A percentile compares a stretch with the other conserved stretches of the same genome.
These are phyloP conservation scores for Ictalurus punctatus DNA, from an alignment of 2,113 vertebrate species.

Conservation along the genomic window DNA sequence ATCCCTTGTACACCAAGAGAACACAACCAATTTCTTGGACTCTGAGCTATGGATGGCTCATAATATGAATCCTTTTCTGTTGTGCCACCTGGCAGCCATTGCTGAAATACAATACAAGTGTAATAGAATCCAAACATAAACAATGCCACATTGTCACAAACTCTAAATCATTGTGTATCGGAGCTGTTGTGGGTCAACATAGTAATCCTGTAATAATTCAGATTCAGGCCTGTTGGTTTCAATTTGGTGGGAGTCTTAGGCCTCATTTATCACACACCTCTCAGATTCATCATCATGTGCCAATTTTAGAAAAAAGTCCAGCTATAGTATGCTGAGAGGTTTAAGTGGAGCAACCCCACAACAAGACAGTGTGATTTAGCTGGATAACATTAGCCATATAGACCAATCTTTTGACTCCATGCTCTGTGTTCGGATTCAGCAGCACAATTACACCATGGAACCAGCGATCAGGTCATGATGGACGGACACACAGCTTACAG, in stretches of 20 bases:
- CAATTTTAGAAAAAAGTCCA: not conserved
- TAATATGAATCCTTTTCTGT: not conserved
- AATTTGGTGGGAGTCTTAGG: not conserved
- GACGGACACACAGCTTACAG: not conserved
- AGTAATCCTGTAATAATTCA: not conserved
- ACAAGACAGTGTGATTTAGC: not conserved
- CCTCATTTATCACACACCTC: not conserved
- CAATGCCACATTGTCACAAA: not conserved
- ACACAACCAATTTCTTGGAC: not conserved
- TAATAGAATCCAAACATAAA: not conserved
- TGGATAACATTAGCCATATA: not conserved
- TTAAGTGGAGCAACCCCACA: not conserved
- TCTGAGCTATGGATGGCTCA: not conserved
- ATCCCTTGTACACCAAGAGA: not conserved
- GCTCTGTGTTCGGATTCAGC: not conserved
- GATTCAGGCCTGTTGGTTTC: not conserved
- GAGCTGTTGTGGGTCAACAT: not conserved
- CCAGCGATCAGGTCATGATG: not conserved
- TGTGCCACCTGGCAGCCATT: not conserved
- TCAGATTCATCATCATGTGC: not conserved
- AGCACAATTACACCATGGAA: not conserved
- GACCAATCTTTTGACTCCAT: not conserved
- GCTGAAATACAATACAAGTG: not conserved
- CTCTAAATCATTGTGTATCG: not conserved
- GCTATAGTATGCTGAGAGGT: not conserved